Evolutionary conservation across 2,797 vertebrate genomes (phyloP).

Genomic region (Syndactyla subalaris): DNA sequence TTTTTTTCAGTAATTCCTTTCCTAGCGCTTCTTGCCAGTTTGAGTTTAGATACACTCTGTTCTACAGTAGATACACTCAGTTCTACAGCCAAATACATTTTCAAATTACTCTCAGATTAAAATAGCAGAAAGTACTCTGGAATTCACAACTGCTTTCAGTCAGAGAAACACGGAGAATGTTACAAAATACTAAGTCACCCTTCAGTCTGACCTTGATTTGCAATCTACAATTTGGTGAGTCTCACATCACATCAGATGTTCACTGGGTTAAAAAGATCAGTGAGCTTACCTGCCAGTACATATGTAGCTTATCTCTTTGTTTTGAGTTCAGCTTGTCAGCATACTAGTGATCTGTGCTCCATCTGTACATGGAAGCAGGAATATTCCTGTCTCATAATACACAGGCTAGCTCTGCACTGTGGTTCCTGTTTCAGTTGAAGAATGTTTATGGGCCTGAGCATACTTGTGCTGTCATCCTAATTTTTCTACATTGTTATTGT

Average conservation of each 20-base stretch:
- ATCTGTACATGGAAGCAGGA: constrained; percentile 32
- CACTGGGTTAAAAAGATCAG: constrained; percentile 63
- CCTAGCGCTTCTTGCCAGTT: neutral
- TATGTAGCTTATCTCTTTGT: constrained; percentile 40
- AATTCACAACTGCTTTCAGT: neutral
- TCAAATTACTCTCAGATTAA: neutral
- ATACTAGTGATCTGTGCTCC: constrained; percentile 37
- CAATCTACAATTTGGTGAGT: constrained; percentile 37
- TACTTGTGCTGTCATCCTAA: constrained; percentile 52
- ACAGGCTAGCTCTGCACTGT: neutral
- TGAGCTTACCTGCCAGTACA: constrained; percentile 59
- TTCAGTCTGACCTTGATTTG: constrained; percentile 62
- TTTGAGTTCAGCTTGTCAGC: constrained; percentile 59
- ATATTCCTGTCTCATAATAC: neutral
- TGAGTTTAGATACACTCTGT: neutral
- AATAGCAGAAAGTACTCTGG: neutral
- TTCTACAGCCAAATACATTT: neutral
- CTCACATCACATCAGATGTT: constrained; percentile 53
- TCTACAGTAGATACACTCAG: neutral
- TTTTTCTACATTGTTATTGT: constrained; percentile 49
- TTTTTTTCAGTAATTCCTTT: neutral
- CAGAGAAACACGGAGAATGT: neutral
- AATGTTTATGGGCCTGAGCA: constrained; percentile 44
- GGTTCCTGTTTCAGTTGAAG: constrained; percentile 39
- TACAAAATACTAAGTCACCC: constrained; percentile 5